A percentile compares a stretch with the other conserved stretches of the same genome.
Evolutionary conservation across 1,140 invertebrate genomes (phyloP).

Genomic region (Apis florea): DNA sequence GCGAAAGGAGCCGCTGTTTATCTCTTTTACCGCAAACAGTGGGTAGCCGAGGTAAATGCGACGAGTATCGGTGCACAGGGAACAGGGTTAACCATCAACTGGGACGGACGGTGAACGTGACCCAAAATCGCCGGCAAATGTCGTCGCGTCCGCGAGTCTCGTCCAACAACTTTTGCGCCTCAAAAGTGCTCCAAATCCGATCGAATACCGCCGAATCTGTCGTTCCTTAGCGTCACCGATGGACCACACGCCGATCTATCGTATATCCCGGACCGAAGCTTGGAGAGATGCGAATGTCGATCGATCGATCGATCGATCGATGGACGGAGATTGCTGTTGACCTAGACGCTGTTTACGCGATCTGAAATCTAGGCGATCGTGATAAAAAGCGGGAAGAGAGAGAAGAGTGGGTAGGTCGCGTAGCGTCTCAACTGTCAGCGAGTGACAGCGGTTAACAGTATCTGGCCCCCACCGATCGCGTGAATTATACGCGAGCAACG

Average conservation of each 20-base stretch:
- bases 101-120: constrained; percentile 10
- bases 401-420: not conserved
- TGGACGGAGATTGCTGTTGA: constrained; percentile 43
- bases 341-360: constrained; percentile 1
- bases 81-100: constrained; percentile 23
- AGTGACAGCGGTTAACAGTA: constrained; percentile 65
- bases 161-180: not conserved
- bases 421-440: constrained; percentile 49
- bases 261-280: not conserved
- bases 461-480: constrained; percentile 50
- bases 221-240: not conserved
- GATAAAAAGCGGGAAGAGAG: constrained; percentile 30
- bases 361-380: constrained; percentile 50
- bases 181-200: not conserved
- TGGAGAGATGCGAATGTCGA: constrained; percentile 35
- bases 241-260: too few relatives aligned
- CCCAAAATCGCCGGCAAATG: constrained; percentile 3
- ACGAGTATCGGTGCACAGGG: constrained; percentile 30
- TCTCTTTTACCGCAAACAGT: constrained; percentile 49
- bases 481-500: constrained; percentile 57
- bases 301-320: constrained; percentile 31
- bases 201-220: too few relatives aligned
- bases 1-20: constrained; percentile 56
- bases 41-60: constrained; percentile 13
- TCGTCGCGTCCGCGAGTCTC: not conserved